phyloP scores from a whole-genome alignment of 1,140 invertebrate genomes.

The Bombus superbus region DNA sequence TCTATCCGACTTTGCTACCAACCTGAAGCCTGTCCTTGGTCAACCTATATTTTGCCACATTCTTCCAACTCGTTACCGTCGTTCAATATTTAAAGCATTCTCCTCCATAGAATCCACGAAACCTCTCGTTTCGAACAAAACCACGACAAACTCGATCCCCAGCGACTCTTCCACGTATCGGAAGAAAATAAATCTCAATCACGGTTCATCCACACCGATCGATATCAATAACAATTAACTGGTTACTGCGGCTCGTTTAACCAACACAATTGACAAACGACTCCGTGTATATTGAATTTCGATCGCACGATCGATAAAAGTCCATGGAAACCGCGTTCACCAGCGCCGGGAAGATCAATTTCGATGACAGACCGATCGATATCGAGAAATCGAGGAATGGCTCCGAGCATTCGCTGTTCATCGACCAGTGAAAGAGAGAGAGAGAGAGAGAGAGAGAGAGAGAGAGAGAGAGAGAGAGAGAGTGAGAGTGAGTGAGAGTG shows the following conservation, averaged over 20 bases:
- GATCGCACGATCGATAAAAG: conserved; percentile 16
- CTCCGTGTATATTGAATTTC: background rate
- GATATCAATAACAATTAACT: conserved; percentile 16
- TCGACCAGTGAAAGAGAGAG: background rate
- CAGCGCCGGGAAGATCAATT: conserved; percentile 11
- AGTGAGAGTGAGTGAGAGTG: background rate
- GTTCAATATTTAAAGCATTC: background rate
- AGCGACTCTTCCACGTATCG: background rate
- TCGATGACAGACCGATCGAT: conserved; percentile 36
- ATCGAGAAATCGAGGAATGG: conserved; percentile 20
- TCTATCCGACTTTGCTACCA: background rate
- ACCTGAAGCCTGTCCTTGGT: background rate
- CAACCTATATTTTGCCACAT: background rate
- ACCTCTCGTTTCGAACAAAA: too few relatives aligned
- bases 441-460: conserved; percentile 1
- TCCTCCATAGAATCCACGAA: too few relatives aligned
- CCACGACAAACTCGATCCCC: background rate
- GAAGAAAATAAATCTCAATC: background rate
- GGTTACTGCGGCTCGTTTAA: background rate
- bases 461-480: background rate
- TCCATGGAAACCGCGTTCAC: background rate
- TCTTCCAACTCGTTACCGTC: background rate
- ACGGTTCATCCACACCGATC: background rate
- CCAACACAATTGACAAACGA: conserved; percentile 3
- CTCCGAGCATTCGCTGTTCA: background rate